Conservation (phyloP, 2,888 invertebrate species). For the Erannis defoliaria region DNA sequence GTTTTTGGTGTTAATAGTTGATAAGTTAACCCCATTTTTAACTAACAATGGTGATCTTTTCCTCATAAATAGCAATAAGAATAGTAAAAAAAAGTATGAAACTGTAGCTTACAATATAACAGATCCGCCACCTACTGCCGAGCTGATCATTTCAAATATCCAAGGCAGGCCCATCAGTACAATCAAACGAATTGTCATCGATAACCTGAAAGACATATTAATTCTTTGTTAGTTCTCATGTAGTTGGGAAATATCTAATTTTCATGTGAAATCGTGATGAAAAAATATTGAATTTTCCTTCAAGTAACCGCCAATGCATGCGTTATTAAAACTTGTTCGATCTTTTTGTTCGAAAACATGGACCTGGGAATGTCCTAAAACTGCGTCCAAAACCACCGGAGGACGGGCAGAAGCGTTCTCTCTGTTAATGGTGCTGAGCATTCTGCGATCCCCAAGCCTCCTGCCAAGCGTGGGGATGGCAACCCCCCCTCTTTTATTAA, state of each 20-base stretch:
- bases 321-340: too few relatives aligned
- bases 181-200: slow-evolving; percentile 87
- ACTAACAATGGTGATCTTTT: too few relatives aligned
- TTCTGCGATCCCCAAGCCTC: too few relatives aligned
- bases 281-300: neutral
- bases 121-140: slow-evolving; percentile 43
- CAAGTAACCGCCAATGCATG: too few relatives aligned
- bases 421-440: too few relatives aligned
- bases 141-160: slow-evolving; percentile 88
- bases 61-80: neutral
- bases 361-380: too few relatives aligned
- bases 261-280: neutral
- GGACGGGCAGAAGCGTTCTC: too few relatives aligned
- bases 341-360: too few relatives aligned
- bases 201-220: slow-evolving; percentile 75
- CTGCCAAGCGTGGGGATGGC: too few relatives aligned
- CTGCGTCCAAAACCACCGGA: too few relatives aligned
- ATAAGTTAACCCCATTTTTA: neutral
- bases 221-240: neutral
- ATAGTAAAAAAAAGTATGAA: neutral
- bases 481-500: too few relatives aligned
- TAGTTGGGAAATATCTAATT: neutral
- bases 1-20: too few relatives aligned
- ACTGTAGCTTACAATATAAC: slow-evolving; percentile 62
- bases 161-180: slow-evolving; percentile 90